A percentile compares a stretch with the other conserved stretches of the same genome.
phyloP scores from a whole-genome alignment of 2,888 invertebrate species.

The Eupithecia tripunctaria region DNA sequence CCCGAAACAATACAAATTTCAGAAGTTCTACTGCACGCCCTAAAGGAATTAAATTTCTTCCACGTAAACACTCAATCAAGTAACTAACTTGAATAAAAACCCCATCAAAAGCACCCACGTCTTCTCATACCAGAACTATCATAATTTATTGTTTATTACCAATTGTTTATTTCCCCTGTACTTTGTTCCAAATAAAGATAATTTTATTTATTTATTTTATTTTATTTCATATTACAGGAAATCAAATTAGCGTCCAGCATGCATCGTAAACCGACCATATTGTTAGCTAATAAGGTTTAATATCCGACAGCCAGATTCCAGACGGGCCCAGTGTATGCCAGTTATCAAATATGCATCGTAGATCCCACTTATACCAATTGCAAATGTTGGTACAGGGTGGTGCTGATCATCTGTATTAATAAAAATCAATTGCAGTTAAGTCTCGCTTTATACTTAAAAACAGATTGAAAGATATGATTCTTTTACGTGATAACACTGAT shows the following conservation, averaged over 20 bases:
- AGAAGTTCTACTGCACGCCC: no score
- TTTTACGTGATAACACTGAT: no score
- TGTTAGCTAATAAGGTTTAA: slow-evolving; percentile 18
- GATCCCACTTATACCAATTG: slow-evolving; percentile 68
- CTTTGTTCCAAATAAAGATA: no score
- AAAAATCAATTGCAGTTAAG: no score
- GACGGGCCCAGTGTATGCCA: slow-evolving; percentile 47
- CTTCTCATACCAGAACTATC: slow-evolving; percentile 17
- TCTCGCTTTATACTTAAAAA: no score
- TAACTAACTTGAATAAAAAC: background rate
- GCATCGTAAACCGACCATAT: slow-evolving; percentile 7
- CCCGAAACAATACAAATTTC: no score
- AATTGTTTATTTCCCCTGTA: no score
- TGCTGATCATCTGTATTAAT: background rate
- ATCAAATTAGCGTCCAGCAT: slow-evolving; percentile 22
- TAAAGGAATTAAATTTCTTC: no score
- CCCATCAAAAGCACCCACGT: slow-evolving; percentile 4
- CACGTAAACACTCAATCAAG: no score
- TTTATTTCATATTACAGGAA: slow-evolving; percentile 50
- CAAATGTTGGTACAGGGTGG: slow-evolving; percentile 49
- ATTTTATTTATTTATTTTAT: no score
- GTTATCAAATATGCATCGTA: slow-evolving; percentile 62
- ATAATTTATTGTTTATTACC: no score
- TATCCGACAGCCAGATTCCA: slow-evolving; percentile 20
- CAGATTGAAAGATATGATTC: no score